Conservation (phyloP, 2,797 vertebrate genomes). For the Dromococcyx pavoninus region DNA sequence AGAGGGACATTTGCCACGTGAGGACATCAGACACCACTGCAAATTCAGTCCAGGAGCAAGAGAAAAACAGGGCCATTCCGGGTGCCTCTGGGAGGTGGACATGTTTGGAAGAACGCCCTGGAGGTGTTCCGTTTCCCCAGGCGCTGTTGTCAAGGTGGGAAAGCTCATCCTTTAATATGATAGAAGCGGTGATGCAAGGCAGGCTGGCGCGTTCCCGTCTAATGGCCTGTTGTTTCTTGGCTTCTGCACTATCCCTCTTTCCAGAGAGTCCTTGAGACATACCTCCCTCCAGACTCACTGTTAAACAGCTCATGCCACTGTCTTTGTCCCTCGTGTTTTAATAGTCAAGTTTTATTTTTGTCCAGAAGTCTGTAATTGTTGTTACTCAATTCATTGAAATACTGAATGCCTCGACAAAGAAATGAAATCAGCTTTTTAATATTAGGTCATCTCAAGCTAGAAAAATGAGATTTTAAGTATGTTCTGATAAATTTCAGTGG, state of each 20-base stretch:
- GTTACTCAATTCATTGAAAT: not conserved
- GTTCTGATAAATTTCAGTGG: not conserved
- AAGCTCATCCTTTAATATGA: not conserved
- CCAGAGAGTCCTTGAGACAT: not conserved
- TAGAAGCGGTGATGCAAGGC: too few species aligned
- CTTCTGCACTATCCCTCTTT: not conserved
- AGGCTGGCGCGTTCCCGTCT: too few species aligned
- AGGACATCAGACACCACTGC: not conserved
- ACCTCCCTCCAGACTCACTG: not conserved
- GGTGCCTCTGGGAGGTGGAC: not conserved
- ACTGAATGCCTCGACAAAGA: fast-evolving
- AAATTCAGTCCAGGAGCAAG: not conserved
- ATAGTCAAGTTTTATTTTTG: not conserved
- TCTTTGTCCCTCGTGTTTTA: fast-evolving
- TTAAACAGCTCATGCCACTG: fast-evolving
- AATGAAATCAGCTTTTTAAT: not conserved
- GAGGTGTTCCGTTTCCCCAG: not conserved
- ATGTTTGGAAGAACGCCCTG: not conserved
- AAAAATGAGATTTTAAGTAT: not conserved
- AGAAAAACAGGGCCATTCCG: not conserved
- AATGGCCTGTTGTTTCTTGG: not conserved
- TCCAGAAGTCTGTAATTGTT: not conserved
- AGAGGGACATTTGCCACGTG: not conserved
- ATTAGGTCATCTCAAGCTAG: not conserved
- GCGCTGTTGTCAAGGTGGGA: not conserved